Percentiles rank a stretch among this genome's conserved stretches.
phyloP scores from a whole-genome alignment of 2,797 vertebrate species.

The Protosalanx chinensis region DNA sequence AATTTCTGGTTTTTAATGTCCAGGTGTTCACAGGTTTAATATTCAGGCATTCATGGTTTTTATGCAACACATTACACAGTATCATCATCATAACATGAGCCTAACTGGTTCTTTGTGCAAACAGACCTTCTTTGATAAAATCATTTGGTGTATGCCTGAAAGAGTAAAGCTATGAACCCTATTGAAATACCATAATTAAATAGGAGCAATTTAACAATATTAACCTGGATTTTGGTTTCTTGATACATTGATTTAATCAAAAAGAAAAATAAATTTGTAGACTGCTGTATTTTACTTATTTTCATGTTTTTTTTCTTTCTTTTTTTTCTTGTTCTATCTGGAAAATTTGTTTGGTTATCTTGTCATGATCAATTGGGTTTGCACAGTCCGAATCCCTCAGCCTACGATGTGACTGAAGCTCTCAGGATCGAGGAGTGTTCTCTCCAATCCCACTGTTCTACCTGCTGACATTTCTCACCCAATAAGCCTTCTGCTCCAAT shows the following conservation, averaged over 20 bases:
- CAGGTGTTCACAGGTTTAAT: neutral
- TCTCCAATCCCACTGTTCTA: slow-evolving; percentile 83
- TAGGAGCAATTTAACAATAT: slow-evolving; percentile 56
- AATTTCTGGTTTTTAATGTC: slow-evolving; percentile 18
- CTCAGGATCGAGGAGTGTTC: slow-evolving; percentile 74
- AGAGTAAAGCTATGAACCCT: slow-evolving; percentile 88
- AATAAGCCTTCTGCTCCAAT: slow-evolving; percentile 63
- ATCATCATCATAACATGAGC: slow-evolving; percentile 26
- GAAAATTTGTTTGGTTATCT: slow-evolving; percentile 69
- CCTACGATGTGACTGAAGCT: slow-evolving; percentile 66
- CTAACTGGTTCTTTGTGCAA: slow-evolving; percentile 73
- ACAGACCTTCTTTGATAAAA: slow-evolving; percentile 58
- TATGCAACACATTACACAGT: slow-evolving; percentile 62
- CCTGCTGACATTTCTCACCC: slow-evolving; percentile 74
- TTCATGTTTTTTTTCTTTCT: slow-evolving; percentile 37
- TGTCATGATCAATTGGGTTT: slow-evolving; percentile 68
- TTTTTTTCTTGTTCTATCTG: slow-evolving; percentile 69
- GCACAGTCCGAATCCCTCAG: slow-evolving; percentile 47
- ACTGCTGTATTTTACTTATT: slow-evolving; percentile 55
- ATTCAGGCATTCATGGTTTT: slow-evolving; percentile 44
- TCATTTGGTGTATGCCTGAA: slow-evolving; percentile 76
- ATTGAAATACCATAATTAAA: slow-evolving; percentile 75
- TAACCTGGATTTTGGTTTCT: slow-evolving; percentile 49
- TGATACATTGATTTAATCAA: slow-evolving; percentile 52
- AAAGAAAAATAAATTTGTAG: slow-evolving; percentile 36